Base-by-base conservation (phyloP, 2,797 vertebrate genomes). In the Carapus acus region DNA sequence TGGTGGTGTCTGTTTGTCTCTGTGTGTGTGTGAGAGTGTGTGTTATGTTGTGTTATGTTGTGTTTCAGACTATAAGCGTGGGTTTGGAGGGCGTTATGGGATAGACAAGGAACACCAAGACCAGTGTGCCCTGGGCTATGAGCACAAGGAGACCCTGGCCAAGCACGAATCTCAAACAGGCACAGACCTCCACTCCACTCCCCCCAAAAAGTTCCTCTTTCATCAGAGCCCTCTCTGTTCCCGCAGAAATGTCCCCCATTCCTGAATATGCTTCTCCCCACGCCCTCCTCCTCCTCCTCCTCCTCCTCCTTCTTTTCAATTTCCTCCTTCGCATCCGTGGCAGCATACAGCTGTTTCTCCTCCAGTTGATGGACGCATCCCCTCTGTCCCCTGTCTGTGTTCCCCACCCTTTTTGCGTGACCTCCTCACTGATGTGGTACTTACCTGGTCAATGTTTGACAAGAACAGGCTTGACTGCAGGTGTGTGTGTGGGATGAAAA, bases 1-100 rank as follows among this genome's bases (percentile, higher is more conserved):
- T n/a, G n/a, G n/a, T n/a, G 16, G 43, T 49, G 15, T 57, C 6
- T 64, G 7, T 67, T 9, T 49, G 7, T 69, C 34, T 15, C 9
- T 33, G 14, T 33, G 8, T 33, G 6, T 67, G 5, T 71, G 6
- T 69, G 7, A 69, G 45, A 75, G 27, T 72, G 41, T 79, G 36
- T 49, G 72, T 73, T 77, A 17, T 90, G 65, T 84, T 90, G 67
- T n/a, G n/a, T n/a, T 79, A 33, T 49, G 72, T 73, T 77, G 16
- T 90, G 65, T 84, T 90, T 67, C 91, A 94, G 92, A 94, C 86
- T 93, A 93, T 91, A 91, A 94, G 79, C 88, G 89, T 76, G 93
- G 92, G 87, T 95, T 94, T 83, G 91, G 94, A 88, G 93, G 93
- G 86, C 90, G 81, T 81, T 93, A 91, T 82, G 91, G 92, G 88